phyloP scores from a whole-genome alignment of 1,140 invertebrate genomes.

The Cydia amplana region DNA sequence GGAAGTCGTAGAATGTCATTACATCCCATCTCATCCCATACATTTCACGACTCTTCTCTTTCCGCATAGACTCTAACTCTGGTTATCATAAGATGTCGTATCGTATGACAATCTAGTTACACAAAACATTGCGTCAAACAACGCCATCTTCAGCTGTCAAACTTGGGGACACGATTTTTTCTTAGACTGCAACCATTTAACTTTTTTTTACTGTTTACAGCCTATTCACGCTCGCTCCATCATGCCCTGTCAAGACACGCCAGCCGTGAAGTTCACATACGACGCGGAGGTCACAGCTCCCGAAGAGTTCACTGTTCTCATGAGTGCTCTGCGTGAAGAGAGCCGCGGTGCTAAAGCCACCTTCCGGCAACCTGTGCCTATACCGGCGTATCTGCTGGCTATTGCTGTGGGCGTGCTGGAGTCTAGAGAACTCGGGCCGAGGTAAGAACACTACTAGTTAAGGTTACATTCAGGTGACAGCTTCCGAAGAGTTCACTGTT shows the following conservation, averaged over 20 bases:
- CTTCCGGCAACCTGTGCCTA: slow-evolving; percentile 89
- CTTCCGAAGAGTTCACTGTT: slow-evolving; percentile 86
- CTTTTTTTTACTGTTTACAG: slow-evolving; percentile 70
- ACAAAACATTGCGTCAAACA: no score
- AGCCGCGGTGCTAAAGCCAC: slow-evolving; percentile 62
- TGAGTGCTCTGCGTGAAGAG: slow-evolving; percentile 90
- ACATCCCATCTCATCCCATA: no score
- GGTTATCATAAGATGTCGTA: no score
- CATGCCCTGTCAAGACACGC: slow-evolving; percentile 96
- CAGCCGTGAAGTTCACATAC: slow-evolving; percentile 93
- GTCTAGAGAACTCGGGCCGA: slow-evolving; percentile 87
- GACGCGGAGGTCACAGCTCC: slow-evolving; percentile 89
- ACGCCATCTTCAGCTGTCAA: no score
- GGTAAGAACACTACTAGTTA: slow-evolving; percentile 74
- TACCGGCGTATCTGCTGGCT: slow-evolving; percentile 90
- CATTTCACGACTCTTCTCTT: no score
- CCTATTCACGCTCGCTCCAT: slow-evolving; percentile 94
- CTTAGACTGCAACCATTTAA: neutral
- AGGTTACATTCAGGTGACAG: neutral
- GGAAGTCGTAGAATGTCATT: no score
- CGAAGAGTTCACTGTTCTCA: slow-evolving; percentile 89
- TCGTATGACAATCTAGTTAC: no score
- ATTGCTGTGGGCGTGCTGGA: slow-evolving; percentile 93
- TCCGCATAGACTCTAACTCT: no score
- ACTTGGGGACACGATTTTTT: no score